These are phyloP conservation scores for Eucera pruinosa DNA, from an alignment of 2,888 invertebrate genomes.

Conservation along the genomic window DNA sequence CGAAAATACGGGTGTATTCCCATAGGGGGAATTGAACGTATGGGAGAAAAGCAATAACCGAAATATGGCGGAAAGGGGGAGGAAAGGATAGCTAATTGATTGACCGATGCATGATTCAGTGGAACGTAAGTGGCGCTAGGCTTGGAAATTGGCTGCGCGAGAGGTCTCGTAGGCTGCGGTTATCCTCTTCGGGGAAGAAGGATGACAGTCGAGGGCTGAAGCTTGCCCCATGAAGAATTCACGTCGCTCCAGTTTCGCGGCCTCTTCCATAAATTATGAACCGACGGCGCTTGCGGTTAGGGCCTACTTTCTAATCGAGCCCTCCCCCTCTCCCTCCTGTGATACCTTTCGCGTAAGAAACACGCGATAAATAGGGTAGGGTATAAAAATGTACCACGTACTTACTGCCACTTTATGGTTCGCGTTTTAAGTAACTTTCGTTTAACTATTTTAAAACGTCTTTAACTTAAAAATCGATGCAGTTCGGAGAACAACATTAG, in stretches of 20 bases:
- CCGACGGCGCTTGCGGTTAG: constrained; percentile 77
- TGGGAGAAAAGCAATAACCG: constrained; percentile 31
- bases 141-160: constrained; percentile 44
- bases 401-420: too few relatives aligned
- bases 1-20: too few relatives aligned
- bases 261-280: constrained; percentile 75
- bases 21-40: constrained; percentile 12
- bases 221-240: constrained; percentile 72
- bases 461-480: too few relatives aligned
- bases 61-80: constrained; percentile 15
- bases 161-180: constrained; percentile 27
- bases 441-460: too few relatives aligned
- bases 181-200: constrained; percentile 36
- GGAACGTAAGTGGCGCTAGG: constrained; percentile 65
- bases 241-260: constrained; percentile 74
- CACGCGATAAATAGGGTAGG: too few relatives aligned
- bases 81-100: constrained; percentile 65
- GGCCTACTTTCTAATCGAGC: constrained; percentile 64
- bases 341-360: too few relatives aligned
- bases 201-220: constrained; percentile 58
- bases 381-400: too few relatives aligned
- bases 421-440: too few relatives aligned
- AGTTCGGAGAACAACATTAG: too few relatives aligned
- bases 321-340: too few relatives aligned
- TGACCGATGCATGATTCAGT: constrained; percentile 74